phyloP scores from a whole-genome alignment of 2,888 invertebrate species.

The Protophormia terraenovae region DNA sequence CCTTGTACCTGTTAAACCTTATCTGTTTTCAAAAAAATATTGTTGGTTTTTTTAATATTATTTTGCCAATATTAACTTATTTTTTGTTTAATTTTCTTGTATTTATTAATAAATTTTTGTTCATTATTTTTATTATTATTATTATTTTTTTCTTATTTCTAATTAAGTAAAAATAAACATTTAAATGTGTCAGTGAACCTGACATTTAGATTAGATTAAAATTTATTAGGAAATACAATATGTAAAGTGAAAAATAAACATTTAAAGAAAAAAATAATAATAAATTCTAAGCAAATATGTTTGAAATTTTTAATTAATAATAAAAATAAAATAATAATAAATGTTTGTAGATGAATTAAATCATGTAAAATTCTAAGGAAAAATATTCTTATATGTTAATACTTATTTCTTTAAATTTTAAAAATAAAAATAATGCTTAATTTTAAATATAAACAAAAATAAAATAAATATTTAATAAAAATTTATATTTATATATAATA shows the following conservation, averaged over 20 bases:
- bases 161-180: constrained; percentile 11
- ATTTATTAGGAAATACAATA: background rate
- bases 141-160: background rate
- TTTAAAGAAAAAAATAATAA: background rate
- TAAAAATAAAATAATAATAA: too few relatives aligned
- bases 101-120: too few relatives aligned
- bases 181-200: constrained; percentile 8
- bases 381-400: too few relatives aligned
- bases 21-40: too few relatives aligned
- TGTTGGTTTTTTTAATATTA: background rate
- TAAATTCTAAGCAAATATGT: background rate
- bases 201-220: constrained; percentile 17
- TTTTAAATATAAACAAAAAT: too few relatives aligned
- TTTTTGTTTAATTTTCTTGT: too few relatives aligned
- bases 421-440: too few relatives aligned
- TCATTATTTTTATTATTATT: background rate
- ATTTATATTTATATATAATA: too few relatives aligned
- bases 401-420: too few relatives aligned
- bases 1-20: too few relatives aligned
- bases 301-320: background rate
- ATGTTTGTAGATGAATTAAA: background rate
- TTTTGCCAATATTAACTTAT: background rate
- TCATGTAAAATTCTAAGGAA: background rate
- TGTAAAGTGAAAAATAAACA: background rate
- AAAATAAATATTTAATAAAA: too few relatives aligned